These are phyloP conservation scores for Bathynomus jamesi DNA, from an alignment of 1,140 invertebrate species.

Conservation along the genomic window DNA sequence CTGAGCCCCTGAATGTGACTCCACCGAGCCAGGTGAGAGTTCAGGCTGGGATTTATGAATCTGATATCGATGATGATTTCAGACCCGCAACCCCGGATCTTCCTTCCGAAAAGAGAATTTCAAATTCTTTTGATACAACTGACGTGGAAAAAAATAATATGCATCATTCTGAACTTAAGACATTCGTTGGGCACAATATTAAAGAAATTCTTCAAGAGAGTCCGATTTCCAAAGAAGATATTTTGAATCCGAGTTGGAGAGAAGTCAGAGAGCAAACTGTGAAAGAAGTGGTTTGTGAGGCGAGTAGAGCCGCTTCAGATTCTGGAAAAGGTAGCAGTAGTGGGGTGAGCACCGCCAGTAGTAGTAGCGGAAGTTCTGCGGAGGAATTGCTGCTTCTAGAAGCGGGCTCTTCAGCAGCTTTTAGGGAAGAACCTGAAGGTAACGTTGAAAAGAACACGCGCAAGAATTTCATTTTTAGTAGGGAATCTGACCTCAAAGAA, in stretches of 20 bases:
- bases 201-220: conserved; percentile 5
- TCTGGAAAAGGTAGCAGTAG: conserved; percentile 22
- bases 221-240: not conserved
- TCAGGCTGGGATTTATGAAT: conserved; percentile 22
- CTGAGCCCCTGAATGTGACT: conserved; percentile 21
- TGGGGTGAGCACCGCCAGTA: conserved; percentile 5
- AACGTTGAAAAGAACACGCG: not conserved
- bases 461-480: not conserved
- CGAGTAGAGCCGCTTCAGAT: conserved; percentile 13
- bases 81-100: conserved; percentile 7
- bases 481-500: conserved; percentile 2
- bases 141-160: not conserved
- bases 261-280: not conserved
- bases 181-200: too few relatives aligned
- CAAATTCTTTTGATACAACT: not conserved
- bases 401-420: not conserved
- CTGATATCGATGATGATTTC: conserved; percentile 23
- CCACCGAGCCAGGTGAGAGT: conserved; percentile 12
- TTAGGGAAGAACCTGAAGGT: conserved; percentile 9
- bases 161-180: conserved; percentile 2
- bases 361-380: conserved; percentile 18
- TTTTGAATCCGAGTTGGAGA: not conserved
- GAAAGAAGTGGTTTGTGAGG: conserved; percentile 1
- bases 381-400: conserved; percentile 17
- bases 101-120: not conserved